These are phyloP conservation scores for Lacanobia oleracea DNA, from an alignment of 2,888 invertebrate genomes.

Conservation along the genomic window DNA sequence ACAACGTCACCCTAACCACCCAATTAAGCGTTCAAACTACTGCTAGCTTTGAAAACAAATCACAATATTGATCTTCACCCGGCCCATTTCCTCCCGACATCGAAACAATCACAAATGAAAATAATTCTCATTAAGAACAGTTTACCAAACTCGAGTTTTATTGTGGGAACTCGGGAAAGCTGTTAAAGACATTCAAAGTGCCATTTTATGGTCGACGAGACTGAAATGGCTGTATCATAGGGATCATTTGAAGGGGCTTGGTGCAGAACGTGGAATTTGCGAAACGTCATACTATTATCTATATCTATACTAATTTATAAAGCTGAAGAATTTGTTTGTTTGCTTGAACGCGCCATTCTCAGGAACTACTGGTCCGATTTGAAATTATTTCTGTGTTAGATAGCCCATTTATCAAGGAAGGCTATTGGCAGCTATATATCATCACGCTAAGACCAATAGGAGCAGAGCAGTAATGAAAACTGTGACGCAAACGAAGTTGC, in stretches of 20 bases:
- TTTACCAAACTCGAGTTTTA: slow-evolving; percentile 66
- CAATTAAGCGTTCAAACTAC: slow-evolving; percentile 40
- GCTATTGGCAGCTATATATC: too few relatives aligned
- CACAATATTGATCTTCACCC: slow-evolving; percentile 57
- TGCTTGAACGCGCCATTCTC: too few relatives aligned
- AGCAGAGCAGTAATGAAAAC: too few relatives aligned
- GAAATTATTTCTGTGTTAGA: too few relatives aligned
- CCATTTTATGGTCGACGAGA: slow-evolving; percentile 61
- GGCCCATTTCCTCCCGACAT: slow-evolving; percentile 58
- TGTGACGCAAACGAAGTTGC: too few relatives aligned
- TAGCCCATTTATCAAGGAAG: too few relatives aligned
- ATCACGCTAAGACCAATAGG: too few relatives aligned
- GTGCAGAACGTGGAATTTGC: not conserved
- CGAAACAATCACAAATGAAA: slow-evolving; percentile 54
- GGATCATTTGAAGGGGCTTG: slow-evolving; percentile 53
- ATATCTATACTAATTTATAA: too few relatives aligned
- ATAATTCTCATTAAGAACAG: slow-evolving; percentile 66
- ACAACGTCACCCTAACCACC: slow-evolving; percentile 8
- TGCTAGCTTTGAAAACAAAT: slow-evolving; percentile 34
- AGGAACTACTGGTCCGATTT: too few relatives aligned
- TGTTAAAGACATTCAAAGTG: slow-evolving; percentile 61
- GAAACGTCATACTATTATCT: not conserved
- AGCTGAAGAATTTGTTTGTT: too few relatives aligned
- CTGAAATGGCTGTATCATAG: slow-evolving; percentile 55
- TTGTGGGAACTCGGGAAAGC: slow-evolving; percentile 52